A percentile compares a stretch with the other conserved stretches of the same genome.
These are phyloP conservation scores for Pogoniulus pusillus DNA, from an alignment of 2,797 vertebrate species.

Conservation along the genomic window DNA sequence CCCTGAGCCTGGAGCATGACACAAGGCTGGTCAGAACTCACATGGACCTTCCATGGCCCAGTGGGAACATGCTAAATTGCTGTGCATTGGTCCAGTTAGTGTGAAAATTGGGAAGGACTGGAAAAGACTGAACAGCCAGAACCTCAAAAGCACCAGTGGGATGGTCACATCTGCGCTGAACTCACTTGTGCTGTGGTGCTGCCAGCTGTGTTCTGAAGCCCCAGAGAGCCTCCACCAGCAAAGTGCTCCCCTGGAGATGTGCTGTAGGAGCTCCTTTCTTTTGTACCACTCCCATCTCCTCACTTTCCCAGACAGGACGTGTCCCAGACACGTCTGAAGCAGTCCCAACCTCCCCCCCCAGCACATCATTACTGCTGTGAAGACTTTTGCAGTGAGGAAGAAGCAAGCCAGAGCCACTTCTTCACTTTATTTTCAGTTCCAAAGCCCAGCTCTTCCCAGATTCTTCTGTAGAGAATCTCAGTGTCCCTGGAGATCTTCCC, in stretches of 20 bases:
- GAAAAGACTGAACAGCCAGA: not conserved
- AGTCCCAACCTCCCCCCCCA: not conserved
- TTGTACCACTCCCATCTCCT: accelerated
- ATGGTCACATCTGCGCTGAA: accelerated
- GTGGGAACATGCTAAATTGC: not conserved
- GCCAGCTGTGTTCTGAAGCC: not conserved
- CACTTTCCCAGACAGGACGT: not conserved
- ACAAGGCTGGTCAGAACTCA: not conserved
- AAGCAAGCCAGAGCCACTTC: not conserved
- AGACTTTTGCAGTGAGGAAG: not conserved
- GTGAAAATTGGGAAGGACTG: not conserved
- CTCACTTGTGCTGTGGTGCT: accelerated
- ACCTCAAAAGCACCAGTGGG: accelerated
- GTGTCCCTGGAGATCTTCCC: not conserved
- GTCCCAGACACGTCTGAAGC: not conserved
- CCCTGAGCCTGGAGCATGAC: not conserved
- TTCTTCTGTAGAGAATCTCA: not conserved
- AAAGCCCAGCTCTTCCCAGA: not conserved
- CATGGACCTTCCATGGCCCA: not conserved
- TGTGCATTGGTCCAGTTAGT: not conserved
- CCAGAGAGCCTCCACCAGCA: not conserved
- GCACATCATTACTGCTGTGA: not conserved
- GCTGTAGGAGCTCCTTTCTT: not conserved
- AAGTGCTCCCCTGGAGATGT: not conserved
- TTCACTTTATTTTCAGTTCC: not conserved